Base-by-base conservation (phyloP, 2,888 invertebrate species). In the Acleris holmiana region DNA sequence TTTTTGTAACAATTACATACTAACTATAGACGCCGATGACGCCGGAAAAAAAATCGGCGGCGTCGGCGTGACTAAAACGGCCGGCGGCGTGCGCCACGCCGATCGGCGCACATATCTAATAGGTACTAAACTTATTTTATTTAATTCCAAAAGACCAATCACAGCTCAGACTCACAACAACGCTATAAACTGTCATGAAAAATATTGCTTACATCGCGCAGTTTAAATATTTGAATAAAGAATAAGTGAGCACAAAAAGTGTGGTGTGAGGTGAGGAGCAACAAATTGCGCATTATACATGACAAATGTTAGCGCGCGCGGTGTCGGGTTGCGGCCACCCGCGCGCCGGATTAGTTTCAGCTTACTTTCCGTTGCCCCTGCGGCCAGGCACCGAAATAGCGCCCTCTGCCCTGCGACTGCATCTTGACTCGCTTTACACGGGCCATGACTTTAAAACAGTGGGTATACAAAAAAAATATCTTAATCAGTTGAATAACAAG, bases 231-330 rank as follows among this genome's bases (percentile, higher is more conserved):
- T 86, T 86, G 78, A 88, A 89, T 90, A 89, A 89, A 86, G 84
- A 86, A 89, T 88, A 86, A 85, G 84, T 78, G 82, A 82, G 77
- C 83, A 88, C 89, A 90, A 90, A 89, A 88, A 88, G 84, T 82
- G 76, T 80, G 76, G 71, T 69, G 72, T 61, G 78, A 84, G 80
- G 82, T 84, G 88, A 87, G 85, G 85, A 86, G 85, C 91, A 91
- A 91, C 91, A 92, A 92, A 92, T 92, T 91, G 91, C 90, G 91
- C 89, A 91, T 92, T 91, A 90, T 89, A 88, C 89, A 91, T 91
- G 92, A 92, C 92, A 92, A 92, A 92, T 91, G 91, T 90, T 88
- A 89, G 87, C 80, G 85, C 86, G 86, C 80, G 83, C 84, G 88
- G 90, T 91, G 91, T 91, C 79, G 78, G 76, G 79, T 91, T 87